phyloP scores from a whole-genome alignment of 64 coral and sea anemone genomes.

The Montipora efflorescens region DNA sequence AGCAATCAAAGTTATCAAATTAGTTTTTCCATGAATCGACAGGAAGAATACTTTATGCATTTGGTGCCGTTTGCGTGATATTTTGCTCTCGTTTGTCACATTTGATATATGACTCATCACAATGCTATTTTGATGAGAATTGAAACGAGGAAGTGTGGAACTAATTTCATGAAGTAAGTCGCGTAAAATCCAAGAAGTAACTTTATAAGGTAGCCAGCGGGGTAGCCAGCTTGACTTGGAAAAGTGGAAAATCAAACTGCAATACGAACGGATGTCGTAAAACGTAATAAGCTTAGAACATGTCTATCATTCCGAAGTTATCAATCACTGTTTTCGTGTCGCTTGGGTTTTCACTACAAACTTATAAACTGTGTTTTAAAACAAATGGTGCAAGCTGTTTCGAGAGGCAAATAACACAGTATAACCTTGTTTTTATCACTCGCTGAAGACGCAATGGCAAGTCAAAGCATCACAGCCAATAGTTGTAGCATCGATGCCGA shows the following conservation, averaged over 20 bases:
- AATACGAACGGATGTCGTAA: background rate
- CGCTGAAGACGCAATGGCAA: background rate
- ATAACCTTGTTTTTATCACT: background rate
- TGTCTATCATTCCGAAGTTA: background rate
- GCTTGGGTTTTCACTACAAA: background rate
- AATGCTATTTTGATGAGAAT: background rate
- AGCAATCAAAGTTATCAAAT: too few relatives aligned
- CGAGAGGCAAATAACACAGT: background rate
- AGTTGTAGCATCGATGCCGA: too few relatives aligned
- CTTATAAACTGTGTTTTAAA: background rate
- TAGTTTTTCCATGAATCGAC: too few relatives aligned
- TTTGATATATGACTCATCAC: background rate
- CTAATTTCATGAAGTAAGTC: background rate
- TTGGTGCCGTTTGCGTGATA: background rate
- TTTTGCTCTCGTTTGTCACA: background rate
- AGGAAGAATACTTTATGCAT: too few relatives aligned
- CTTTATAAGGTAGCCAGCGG: too few relatives aligned
- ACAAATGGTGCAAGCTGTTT: background rate
- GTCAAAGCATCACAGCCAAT: background rate
- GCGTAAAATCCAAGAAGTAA: background rate
- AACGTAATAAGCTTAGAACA: background rate
- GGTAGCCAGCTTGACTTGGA: background rate
- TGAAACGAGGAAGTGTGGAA: background rate
- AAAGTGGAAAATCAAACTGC: background rate
- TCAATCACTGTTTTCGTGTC: background rate